Conservation (phyloP, 2,113 vertebrate species). For the Lepisosteus oculatus region DNA sequence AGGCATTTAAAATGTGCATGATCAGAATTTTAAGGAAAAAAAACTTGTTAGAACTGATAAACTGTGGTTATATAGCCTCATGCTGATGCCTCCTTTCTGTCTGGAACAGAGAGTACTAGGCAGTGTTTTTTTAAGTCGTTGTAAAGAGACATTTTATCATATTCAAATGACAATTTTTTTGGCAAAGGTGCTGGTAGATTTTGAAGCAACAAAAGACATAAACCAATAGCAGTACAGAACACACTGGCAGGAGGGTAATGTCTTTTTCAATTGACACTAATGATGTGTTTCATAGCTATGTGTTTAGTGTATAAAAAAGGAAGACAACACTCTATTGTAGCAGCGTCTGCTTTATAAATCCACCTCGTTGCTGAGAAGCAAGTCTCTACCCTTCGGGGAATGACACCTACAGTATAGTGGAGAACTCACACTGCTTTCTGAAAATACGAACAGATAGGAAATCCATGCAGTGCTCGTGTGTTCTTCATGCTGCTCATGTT, state of each 20-base stretch:
- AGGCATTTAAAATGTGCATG: no score
- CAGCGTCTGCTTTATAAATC: background rate
- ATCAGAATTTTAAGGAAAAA: no score
- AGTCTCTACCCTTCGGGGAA: background rate
- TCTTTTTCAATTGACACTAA: background rate
- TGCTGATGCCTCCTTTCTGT: no score
- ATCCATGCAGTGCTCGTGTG: background rate
- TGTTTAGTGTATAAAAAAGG: background rate
- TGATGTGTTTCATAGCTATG: background rate
- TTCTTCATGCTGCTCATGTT: background rate
- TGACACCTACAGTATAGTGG: background rate
- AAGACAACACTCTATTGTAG: background rate
- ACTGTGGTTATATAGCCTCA: no score
- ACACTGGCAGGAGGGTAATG: constrained; percentile 3
- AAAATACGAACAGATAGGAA: background rate
- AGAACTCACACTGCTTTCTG: background rate
- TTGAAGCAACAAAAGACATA: background rate
- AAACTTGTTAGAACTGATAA: no score
- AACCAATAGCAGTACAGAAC: background rate
- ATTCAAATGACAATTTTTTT: no score
- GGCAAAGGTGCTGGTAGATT: background rate
- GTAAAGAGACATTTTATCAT: no score
- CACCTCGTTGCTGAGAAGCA: background rate
- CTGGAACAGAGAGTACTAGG: no score
- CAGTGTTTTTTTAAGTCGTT: no score